These are phyloP conservation scores for Caenorhabditis sp. DNA, from an alignment of 2,888 invertebrate species.

Conservation along the genomic window DNA sequence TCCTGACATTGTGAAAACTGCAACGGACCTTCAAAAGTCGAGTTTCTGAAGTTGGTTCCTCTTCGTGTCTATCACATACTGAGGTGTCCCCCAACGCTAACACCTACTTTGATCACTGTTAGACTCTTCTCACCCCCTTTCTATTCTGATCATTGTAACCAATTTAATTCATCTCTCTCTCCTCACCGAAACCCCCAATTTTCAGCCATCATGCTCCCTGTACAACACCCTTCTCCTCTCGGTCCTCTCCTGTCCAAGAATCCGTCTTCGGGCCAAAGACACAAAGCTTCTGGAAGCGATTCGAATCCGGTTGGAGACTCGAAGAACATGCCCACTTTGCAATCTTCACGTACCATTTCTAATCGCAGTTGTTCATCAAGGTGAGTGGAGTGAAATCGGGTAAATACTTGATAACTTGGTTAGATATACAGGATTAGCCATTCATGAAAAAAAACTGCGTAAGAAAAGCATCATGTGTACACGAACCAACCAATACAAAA, in stretches of 20 bases:
- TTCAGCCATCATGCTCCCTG: constrained; percentile 70
- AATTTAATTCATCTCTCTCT: neutral
- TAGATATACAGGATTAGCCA: constrained; percentile 24
- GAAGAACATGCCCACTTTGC: constrained; percentile 67
- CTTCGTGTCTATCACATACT: too few species aligned
- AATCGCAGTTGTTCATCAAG: constrained; percentile 69
- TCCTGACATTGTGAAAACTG: too few species aligned
- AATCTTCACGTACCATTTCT: constrained; percentile 71
- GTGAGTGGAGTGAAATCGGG: constrained; percentile 46
- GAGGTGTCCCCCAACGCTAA: too few species aligned
- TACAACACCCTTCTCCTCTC: constrained; percentile 69
- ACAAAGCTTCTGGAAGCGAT: constrained; percentile 60
- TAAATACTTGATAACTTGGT: constrained; percentile 18
- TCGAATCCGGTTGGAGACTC: constrained; percentile 52
- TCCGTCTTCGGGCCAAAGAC: constrained; percentile 62
- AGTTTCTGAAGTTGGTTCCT: too few species aligned
- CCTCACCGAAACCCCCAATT: constrained; percentile 21
- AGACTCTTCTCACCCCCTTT: too few species aligned
- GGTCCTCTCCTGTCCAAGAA: constrained; percentile 60
- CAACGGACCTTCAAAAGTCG: too few species aligned
- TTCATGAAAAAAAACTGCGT: neutral
- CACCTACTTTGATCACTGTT: too few species aligned
- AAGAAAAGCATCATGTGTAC: neutral
- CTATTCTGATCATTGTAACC: neutral
- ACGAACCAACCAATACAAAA: constrained; percentile 31